Percentiles rank a stretch among this genome's conserved stretches.
These are phyloP conservation scores for Sarcophaga variegata DNA, from an alignment of 2,888 invertebrate genomes.

Conservation along the genomic window DNA sequence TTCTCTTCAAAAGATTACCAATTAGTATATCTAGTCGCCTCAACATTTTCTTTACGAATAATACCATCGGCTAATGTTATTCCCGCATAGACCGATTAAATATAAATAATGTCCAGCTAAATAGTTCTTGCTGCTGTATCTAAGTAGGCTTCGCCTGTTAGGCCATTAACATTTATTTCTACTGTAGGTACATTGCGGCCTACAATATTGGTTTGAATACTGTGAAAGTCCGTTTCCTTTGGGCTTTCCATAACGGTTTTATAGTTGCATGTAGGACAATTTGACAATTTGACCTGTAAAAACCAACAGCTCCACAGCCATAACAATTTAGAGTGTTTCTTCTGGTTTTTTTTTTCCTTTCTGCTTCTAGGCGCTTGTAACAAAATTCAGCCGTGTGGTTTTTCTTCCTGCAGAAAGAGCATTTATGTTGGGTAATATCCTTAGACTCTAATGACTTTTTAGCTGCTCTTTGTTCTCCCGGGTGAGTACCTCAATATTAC, in stretches of 20 bases:
- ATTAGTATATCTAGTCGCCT: constrained; percentile 33
- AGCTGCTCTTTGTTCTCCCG: not conserved
- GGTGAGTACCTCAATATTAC: constrained; percentile 13
- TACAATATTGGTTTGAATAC: constrained; percentile 27
- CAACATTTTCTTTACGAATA: constrained; percentile 10
- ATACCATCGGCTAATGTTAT: constrained; percentile 35
- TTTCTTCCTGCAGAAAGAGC: constrained; percentile 34
- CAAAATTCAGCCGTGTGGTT: constrained; percentile 22
- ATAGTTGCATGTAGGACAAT: constrained; percentile 54
- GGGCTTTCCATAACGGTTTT: constrained; percentile 27
- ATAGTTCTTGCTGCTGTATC: constrained; percentile 64
- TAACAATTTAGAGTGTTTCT: constrained; percentile 19
- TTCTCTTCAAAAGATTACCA: constrained; percentile 51
- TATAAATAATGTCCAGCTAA: constrained; percentile 53
- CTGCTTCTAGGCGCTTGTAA: not conserved
- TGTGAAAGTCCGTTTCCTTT: constrained; percentile 33
- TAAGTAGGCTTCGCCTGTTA: constrained; percentile 54
- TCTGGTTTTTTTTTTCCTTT: not conserved
- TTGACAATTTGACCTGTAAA: constrained; percentile 58
- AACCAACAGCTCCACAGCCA: constrained; percentile 35
- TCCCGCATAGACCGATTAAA: constrained; percentile 35
- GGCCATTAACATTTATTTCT: constrained; percentile 52
- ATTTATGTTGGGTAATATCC: not conserved
- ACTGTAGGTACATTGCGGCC: constrained; percentile 60
- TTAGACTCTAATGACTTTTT: not conserved